These are phyloP conservation scores for Drosophila cardini DNA, from an alignment of 1,140 invertebrate genomes.

Conservation along the genomic window DNA sequence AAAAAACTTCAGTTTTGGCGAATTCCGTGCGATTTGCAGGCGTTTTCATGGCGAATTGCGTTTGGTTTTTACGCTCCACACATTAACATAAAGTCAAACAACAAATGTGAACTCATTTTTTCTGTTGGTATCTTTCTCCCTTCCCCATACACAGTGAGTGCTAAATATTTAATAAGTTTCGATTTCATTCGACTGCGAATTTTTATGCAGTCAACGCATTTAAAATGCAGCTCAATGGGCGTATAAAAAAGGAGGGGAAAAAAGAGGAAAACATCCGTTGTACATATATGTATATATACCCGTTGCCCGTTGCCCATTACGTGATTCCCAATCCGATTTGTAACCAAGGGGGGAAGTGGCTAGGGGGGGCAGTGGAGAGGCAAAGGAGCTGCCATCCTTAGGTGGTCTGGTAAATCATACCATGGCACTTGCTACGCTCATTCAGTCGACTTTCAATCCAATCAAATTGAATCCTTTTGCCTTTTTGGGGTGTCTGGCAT, in stretches of 20 bases:
- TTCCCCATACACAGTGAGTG: slow-evolving; percentile 19
- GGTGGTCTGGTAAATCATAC: slow-evolving; percentile 62
- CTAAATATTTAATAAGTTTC: slow-evolving; percentile 84
- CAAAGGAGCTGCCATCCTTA: not conserved
- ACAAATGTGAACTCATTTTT: slow-evolving; percentile 80
- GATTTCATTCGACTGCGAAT: slow-evolving; percentile 74
- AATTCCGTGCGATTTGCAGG: slow-evolving; percentile 20
- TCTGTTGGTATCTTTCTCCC: slow-evolving; percentile 20
- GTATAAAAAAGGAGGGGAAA: slow-evolving; percentile 12
- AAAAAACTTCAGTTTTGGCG: too few relatives aligned
- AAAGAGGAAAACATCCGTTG: slow-evolving; percentile 65
- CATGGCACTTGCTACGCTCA: slow-evolving; percentile 50
- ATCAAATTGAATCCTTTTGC: slow-evolving; percentile 82
- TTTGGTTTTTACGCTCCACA: slow-evolving; percentile 18
- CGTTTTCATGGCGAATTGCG: slow-evolving; percentile 16
- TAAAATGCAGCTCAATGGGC: slow-evolving; percentile 83
- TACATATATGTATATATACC: not conserved
- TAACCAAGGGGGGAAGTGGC: not conserved
- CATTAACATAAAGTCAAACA: slow-evolving; percentile 83
- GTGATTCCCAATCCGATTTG: slow-evolving; percentile 64
- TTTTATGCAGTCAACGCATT: slow-evolving; percentile 75
- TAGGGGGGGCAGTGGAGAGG: too few relatives aligned
- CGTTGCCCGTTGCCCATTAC: slow-evolving; percentile 59
- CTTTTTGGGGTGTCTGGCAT: slow-evolving; percentile 2
- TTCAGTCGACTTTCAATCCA: slow-evolving; percentile 69